Conservation (phyloP, 2,888 invertebrate genomes). For the Rotaria macrura region DNA sequence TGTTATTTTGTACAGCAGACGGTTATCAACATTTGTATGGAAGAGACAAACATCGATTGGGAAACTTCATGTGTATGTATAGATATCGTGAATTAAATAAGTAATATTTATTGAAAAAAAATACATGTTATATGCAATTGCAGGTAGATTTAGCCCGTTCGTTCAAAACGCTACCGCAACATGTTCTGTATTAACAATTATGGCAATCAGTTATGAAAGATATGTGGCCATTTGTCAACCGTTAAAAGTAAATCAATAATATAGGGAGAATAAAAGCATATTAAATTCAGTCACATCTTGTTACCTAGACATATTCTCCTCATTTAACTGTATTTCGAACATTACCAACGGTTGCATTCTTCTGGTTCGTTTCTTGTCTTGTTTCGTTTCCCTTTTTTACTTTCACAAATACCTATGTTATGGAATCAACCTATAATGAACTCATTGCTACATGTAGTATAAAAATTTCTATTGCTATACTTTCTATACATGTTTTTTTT, state of each 20-base stretch:
- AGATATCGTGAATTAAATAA: not conserved
- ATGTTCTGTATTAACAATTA: slow-evolving; percentile 16
- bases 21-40: slow-evolving; percentile 20
- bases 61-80: not conserved
- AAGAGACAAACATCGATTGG: slow-evolving; percentile 15
- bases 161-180: not conserved
- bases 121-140: not conserved
- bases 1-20: slow-evolving; percentile 2
- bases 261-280: not conserved
- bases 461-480: not conserved
- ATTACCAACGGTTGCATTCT: not conserved
- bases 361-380: not conserved
- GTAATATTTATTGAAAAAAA: not conserved
- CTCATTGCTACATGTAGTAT: not conserved
- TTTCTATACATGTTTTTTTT: not conserved
- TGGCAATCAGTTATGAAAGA: not conserved
- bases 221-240: not conserved
- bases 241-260: not conserved
- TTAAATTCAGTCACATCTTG: not conserved
- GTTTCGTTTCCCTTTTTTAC: not conserved
- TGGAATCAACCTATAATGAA: not conserved
- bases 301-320: not conserved
- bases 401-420: not conserved
- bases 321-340: not conserved
- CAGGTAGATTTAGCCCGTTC: slow-evolving; percentile 6